These are phyloP conservation scores for Tetragnatha versicolor DNA, from an alignment of 1,140 invertebrate genomes.

Conservation along the genomic window DNA sequence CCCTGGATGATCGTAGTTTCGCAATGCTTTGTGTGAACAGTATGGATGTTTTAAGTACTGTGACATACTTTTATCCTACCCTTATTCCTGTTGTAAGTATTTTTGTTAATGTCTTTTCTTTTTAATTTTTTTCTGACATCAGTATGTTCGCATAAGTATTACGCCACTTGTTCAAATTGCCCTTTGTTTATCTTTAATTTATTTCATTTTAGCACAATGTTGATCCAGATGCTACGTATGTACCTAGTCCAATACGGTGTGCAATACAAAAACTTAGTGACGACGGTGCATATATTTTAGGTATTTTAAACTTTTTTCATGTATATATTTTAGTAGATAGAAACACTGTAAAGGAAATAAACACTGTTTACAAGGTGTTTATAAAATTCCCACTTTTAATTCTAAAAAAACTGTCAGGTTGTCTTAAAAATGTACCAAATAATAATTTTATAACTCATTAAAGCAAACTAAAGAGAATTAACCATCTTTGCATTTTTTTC, in stretches of 20 bases:
- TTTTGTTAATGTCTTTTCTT: neutral
- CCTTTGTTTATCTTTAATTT: neutral
- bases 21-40: conserved; percentile 83
- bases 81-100: conserved; percentile 74
- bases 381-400: no score
- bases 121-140: neutral
- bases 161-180: no score
- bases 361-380: neutral
- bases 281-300: conserved; percentile 85
- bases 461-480: no score
- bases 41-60: conserved; percentile 81
- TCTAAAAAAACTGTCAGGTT: neutral
- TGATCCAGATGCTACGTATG: conserved; percentile 62
- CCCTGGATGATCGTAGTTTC: conserved; percentile 73
- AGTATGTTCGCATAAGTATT: no score
- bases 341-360: neutral
- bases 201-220: conserved; percentile 62
- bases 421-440: neutral
- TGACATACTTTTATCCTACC: conserved; percentile 88
- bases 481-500: conserved; percentile 55
- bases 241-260: conserved; percentile 78
- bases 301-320: conserved; percentile 64
- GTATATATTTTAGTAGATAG: no score
- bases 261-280: conserved; percentile 86
- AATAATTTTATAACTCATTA: neutral